phyloP scores from a whole-genome alignment of 1,140 invertebrate species.

The Oncopeltus fasciatus region DNA sequence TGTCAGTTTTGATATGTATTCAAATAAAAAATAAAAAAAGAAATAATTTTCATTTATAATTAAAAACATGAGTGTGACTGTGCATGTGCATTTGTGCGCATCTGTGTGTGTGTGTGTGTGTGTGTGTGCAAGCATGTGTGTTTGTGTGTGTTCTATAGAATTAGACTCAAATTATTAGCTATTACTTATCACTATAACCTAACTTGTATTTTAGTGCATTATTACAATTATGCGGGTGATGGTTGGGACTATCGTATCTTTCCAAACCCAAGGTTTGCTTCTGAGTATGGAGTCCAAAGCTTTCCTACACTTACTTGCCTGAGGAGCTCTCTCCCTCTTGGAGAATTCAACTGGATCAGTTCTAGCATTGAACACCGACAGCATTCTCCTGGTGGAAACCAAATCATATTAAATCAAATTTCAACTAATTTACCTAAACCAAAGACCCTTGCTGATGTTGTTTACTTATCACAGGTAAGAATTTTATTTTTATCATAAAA shows the following conservation, averaged over 20 bases:
- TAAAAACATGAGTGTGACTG: too few species aligned
- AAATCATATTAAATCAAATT: conserved; percentile 33
- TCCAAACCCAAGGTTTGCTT: conserved; percentile 71
- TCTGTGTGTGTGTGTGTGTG: too few species aligned
- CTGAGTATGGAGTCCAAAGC: conserved; percentile 92
- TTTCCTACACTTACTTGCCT: conserved; percentile 55
- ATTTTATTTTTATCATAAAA: background rate
- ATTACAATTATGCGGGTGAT: conserved; percentile 74
- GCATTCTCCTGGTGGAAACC: conserved; percentile 59
- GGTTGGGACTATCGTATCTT: conserved; percentile 65
- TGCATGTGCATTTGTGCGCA: too few species aligned
- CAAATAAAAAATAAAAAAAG: too few species aligned
- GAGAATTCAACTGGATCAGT: conserved; percentile 47
- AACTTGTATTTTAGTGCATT: conserved; percentile 60
- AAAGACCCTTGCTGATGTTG: conserved; percentile 36
- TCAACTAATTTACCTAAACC: conserved; percentile 15
- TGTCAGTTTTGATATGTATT: too few species aligned
- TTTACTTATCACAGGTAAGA: conserved; percentile 59
- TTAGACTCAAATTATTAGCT: too few species aligned
- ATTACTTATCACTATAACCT: too few species aligned
- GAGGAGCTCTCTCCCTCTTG: conserved; percentile 34
- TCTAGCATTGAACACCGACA: conserved; percentile 59
- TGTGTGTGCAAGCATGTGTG: too few species aligned
- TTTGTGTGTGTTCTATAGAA: too few species aligned
- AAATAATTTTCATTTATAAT: too few species aligned